Percentiles rank a stretch among this genome's conserved stretches.
Evolutionary conservation across 2,113 vertebrate species (phyloP).

Genomic region (Ivindomyrus marchei): DNA sequence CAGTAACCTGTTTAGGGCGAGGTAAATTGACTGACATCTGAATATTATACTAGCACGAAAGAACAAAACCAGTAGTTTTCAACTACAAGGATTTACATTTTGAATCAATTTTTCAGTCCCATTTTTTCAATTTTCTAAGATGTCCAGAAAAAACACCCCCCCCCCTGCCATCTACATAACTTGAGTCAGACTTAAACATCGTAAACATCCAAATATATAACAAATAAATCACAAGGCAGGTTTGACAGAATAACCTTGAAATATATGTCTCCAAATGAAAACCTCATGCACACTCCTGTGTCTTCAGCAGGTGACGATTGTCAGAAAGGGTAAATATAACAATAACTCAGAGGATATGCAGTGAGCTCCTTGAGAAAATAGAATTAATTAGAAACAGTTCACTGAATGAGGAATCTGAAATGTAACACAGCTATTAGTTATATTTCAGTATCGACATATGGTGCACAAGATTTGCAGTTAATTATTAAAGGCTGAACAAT

Average conservation of each 20-base stretch:
- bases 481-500: background rate
- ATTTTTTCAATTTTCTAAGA: background rate
- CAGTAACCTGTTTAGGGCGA: background rate
- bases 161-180: background rate
- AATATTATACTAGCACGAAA: background rate
- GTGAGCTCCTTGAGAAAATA: background rate
- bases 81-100: background rate
- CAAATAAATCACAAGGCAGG: slow-evolving; percentile 1
- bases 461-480: background rate
- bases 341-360: background rate
- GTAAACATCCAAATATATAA: background rate
- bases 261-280: background rate
- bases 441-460: background rate
- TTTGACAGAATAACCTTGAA: background rate
- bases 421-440: background rate
- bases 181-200: background rate
- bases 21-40: background rate
- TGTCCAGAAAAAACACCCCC: background rate
- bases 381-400: background rate
- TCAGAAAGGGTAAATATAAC: background rate
- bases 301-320: background rate
- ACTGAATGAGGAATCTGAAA: background rate
- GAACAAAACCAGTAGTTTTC: background rate
- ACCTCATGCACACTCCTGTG: background rate
- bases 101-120: background rate